A percentile compares a stretch with the other conserved stretches of the same genome.
These are phyloP conservation scores for Pluvialis apricaria DNA, from an alignment of 2,113 vertebrate species.

Conservation along the genomic window DNA sequence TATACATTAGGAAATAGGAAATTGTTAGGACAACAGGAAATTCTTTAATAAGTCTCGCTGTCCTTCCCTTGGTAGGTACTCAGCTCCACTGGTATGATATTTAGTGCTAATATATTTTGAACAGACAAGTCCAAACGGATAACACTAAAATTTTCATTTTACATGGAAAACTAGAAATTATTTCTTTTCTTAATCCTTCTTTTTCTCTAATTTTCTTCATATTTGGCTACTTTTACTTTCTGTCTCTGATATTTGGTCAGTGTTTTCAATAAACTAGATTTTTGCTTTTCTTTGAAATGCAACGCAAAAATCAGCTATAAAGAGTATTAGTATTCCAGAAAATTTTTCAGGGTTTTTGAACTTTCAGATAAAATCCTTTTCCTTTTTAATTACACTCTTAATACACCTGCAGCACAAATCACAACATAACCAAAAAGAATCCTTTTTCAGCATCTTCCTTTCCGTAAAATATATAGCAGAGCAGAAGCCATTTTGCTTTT, in stretches of 20 bases:
- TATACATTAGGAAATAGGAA: neutral
- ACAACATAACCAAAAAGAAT: neutral
- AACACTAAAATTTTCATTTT: neutral
- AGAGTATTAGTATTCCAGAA: neutral
- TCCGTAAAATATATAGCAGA: neutral
- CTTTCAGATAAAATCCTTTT: neutral
- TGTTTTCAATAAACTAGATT: neutral
- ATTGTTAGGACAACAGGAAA: neutral
- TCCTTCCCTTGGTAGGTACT: neutral
- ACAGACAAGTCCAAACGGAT: neutral
- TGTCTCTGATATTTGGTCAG: neutral
- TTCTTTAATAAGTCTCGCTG: neutral
- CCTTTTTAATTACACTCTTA: neutral
- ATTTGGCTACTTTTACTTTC: neutral
- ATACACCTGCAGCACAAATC: neutral
- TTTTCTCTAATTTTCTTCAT: neutral
- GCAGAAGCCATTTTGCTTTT: slow-evolving; percentile 11
- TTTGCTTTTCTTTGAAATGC: neutral
- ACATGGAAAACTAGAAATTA: neutral
- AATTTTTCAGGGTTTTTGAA: neutral
- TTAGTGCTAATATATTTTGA: neutral
- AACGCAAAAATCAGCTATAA: neutral
- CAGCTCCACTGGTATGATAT: neutral
- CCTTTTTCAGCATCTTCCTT: neutral
- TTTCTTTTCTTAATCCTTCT: neutral